Conservation (phyloP, 2,113 vertebrate species). For the Oryzias curvinotus region DNA sequence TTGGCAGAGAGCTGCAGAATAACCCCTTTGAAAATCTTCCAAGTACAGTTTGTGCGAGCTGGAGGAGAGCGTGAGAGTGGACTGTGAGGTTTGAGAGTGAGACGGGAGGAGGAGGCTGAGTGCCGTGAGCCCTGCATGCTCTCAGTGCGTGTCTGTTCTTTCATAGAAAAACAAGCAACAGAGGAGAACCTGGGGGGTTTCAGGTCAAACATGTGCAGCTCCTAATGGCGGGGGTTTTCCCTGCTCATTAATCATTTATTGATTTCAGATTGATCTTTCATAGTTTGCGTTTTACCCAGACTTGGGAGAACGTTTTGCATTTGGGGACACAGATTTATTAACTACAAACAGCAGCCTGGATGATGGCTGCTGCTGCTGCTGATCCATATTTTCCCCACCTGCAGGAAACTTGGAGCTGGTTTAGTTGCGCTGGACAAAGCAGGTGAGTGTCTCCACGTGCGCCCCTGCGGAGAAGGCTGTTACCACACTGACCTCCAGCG, state of each 20-base stretch:
- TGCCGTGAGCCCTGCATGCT: not conserved
- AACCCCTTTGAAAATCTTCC: not conserved
- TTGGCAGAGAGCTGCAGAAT: constrained; percentile 5
- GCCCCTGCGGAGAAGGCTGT: constrained; percentile 40
- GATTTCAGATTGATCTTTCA: too few relatives aligned
- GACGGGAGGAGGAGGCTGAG: not conserved
- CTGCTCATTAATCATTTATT: too few relatives aligned
- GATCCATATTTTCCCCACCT: too few relatives aligned
- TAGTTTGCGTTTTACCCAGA: too few relatives aligned
- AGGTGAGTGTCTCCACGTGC: not conserved
- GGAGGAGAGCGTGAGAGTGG: constrained; percentile 1
- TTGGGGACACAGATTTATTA: too few relatives aligned
- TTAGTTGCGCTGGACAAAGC: too few relatives aligned
- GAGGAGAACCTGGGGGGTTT: constrained; percentile 16
- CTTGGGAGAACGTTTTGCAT: too few relatives aligned
- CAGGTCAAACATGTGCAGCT: not conserved
- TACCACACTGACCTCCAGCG: constrained; percentile 77
- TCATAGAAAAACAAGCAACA: constrained; percentile 1
- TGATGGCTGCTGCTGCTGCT: too few relatives aligned
- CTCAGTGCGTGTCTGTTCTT: not conserved
- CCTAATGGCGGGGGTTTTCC: not conserved
- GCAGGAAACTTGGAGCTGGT: too few relatives aligned
- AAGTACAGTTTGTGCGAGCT: constrained; percentile 1
- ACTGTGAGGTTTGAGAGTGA: not conserved
- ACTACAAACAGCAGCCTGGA: too few relatives aligned